Evolutionary conservation across 2,797 vertebrate species (phyloP).

Genomic region (Eleutherodactylus coqui): DNA sequence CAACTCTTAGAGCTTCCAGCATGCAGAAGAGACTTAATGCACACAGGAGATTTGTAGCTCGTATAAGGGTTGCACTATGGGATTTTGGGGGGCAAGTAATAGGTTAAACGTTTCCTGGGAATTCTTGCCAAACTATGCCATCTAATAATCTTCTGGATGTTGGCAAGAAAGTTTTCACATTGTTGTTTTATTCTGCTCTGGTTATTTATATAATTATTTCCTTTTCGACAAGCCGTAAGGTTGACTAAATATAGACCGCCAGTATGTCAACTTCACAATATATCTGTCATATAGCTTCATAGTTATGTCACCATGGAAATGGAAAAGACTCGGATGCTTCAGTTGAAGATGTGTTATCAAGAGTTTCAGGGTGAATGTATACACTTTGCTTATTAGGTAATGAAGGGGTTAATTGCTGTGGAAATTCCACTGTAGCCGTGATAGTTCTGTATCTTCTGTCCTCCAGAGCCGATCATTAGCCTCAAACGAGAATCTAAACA

Average conservation of each 20-base stretch:
- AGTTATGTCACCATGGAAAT: constrained; percentile 42
- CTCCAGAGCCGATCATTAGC: not conserved
- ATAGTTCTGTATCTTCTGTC: not conserved
- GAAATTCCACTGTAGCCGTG: not conserved
- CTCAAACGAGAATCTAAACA: too few relatives aligned
- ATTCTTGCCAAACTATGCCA: not conserved
- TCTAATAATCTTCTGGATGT: not conserved
- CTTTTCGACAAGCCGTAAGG: not conserved
- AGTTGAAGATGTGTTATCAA: not conserved
- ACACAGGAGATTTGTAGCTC: not conserved
- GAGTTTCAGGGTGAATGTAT: not conserved
- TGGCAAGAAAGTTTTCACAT: not conserved
- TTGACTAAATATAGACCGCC: not conserved
- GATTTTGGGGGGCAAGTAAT: not conserved
- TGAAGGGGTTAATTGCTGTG: not conserved
- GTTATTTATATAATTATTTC: not conserved
- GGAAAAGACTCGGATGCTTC: not conserved
- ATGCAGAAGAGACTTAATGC: not conserved
- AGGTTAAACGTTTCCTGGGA: not conserved
- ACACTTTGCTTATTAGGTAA: not conserved
- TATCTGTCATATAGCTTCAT: constrained; percentile 21
- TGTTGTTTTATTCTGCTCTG: not conserved
- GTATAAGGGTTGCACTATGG: not conserved
- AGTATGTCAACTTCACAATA: not conserved
- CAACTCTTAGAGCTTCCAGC: not conserved